Conservation (phyloP, 2,888 invertebrate species). For the Capitulum mitella region DNA sequence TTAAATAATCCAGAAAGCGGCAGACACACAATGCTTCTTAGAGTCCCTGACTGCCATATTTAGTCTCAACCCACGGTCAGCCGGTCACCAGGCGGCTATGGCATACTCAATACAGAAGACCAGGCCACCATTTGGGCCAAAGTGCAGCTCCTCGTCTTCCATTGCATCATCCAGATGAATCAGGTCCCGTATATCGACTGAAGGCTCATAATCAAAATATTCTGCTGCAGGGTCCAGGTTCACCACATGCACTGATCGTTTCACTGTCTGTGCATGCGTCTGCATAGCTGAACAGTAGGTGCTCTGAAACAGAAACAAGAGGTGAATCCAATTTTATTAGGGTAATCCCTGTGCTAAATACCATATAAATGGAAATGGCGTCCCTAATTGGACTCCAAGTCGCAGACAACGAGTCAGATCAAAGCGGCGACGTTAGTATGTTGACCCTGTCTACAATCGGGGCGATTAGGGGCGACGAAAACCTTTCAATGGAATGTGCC, state of each 20-base stretch:
- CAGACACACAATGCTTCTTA: no score
- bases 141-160: conserved; percentile 87
- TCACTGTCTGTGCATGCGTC: conserved; percentile 66
- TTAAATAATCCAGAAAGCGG: no score
- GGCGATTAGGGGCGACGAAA: no score
- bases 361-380: background rate
- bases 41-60: no score
- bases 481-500: no score
- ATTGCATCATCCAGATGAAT: conserved; percentile 93
- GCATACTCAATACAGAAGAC: conserved; percentile 86
- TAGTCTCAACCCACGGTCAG: no score
- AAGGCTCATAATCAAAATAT: conserved; percentile 81
- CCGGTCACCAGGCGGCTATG: no score
- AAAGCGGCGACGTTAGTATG: background rate
- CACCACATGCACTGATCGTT: conserved; percentile 70
- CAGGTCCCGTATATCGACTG: conserved; percentile 76
- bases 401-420: background rate
- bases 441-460: background rate
- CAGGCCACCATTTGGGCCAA: conserved; percentile 96
- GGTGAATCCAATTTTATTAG: no score
- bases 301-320: conserved; percentile 54
- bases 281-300: conserved; percentile 87
- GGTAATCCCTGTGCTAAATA: no score
- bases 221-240: conserved; percentile 99
- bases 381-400: background rate